Percentiles rank a stretch among this genome's conserved stretches.
phyloP scores from a whole-genome alignment of 2,113 vertebrate species.

The Phylloscopus trochilus region DNA sequence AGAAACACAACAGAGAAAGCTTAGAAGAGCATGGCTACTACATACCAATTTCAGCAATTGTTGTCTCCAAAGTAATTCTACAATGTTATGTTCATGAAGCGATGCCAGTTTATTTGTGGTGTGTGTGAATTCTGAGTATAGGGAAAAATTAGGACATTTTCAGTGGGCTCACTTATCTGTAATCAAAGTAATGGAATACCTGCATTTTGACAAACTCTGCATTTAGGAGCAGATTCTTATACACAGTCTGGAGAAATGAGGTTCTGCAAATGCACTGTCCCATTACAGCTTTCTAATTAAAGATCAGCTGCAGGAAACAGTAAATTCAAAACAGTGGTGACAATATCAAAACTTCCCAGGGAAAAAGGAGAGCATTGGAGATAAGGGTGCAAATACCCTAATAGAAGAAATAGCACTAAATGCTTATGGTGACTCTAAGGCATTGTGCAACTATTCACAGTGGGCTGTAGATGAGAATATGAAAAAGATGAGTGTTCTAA shows the following conservation, averaged over 20 bases:
- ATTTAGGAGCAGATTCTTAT: background rate
- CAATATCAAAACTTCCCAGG: conserved; percentile 9
- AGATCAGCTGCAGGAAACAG: conserved; percentile 48
- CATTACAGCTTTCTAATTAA: conserved; percentile 33
- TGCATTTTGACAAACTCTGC: background rate
- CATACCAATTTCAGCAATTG: background rate
- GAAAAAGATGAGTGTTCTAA: conserved; percentile 68
- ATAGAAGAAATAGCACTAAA: conserved; percentile 4
- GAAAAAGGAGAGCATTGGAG: background rate
- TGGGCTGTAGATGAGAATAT: conserved; percentile 60
- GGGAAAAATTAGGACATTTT: background rate
- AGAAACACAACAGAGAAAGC: background rate
- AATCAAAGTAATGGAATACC: background rate
- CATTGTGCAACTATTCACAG: conserved; percentile 46
- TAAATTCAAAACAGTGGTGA: conserved; percentile 35
- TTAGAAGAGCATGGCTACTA: background rate
- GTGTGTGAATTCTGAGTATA: background rate
- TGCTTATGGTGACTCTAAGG: conserved; percentile 1
- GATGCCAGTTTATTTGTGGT: background rate
- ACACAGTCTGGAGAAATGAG: background rate
- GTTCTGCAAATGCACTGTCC: background rate
- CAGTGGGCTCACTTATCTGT: background rate
- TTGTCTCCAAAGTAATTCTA: background rate
- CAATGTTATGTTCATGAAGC: background rate
- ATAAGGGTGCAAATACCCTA: conserved; percentile 39